Percentiles rank a stretch among this genome's conserved stretches.
Evolutionary conservation across 2,888 invertebrate species (phyloP).

Genomic region (Acanthococcus lagerstroemiae): DNA sequence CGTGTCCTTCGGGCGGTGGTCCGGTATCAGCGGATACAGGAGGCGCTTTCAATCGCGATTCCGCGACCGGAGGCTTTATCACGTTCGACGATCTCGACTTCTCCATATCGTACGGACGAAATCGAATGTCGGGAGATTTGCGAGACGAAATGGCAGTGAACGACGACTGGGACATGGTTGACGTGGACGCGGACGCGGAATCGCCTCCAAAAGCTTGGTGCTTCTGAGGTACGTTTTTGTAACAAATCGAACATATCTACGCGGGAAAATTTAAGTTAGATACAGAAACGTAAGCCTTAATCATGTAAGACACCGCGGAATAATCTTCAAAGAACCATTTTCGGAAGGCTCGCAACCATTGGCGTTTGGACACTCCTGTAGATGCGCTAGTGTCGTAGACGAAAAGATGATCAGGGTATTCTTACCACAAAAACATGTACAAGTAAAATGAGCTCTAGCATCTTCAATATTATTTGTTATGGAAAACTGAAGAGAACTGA

Average conservation of each 20-base stretch:
- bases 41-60: neutral
- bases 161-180: slow-evolving; percentile 39
- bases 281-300: too few species aligned
- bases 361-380: too few species aligned
- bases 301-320: slow-evolving; percentile 3
- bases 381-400: too few species aligned
- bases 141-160: slow-evolving; percentile 40
- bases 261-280: too few species aligned
- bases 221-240: slow-evolving; percentile 68
- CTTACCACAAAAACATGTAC: too few species aligned
- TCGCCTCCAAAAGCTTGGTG: slow-evolving; percentile 57
- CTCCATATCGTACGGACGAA: slow-evolving; percentile 50
- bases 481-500: too few species aligned
- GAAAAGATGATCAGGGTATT: too few species aligned
- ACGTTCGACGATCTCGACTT: slow-evolving; percentile 24
- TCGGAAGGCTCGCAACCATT: neutral
- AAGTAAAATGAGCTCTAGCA: too few species aligned
- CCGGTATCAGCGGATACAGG: neutral
- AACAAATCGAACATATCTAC: slow-evolving; percentile 77
- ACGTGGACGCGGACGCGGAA: slow-evolving; percentile 45
- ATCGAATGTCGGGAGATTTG: slow-evolving; percentile 51
- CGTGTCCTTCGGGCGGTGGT: neutral
- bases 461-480: too few species aligned
- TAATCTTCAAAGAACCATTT: slow-evolving; percentile 1
- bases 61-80: too few species aligned